Evolutionary conservation across 2,113 vertebrate species (phyloP).

Genomic region (Percopsis transmontana): DNA sequence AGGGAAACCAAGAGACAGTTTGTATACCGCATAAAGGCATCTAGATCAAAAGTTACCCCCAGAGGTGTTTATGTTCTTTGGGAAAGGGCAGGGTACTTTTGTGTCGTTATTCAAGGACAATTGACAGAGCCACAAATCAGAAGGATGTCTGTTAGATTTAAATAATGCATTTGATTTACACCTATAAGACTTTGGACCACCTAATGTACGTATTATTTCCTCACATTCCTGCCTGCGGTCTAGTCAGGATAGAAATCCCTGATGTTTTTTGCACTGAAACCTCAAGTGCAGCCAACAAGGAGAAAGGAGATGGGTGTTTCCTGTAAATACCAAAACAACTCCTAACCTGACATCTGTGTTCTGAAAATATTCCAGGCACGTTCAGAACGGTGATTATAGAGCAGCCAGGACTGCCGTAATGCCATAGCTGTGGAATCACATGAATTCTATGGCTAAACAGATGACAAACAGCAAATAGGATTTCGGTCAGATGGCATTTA

Average conservation of each 20-base stretch:
- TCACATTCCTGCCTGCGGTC: neutral
- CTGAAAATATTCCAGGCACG: slow-evolving; percentile 52
- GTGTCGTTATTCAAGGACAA: neutral
- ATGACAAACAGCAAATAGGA: slow-evolving; percentile 1
- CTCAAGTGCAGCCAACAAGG: neutral
- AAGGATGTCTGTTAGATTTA: neutral
- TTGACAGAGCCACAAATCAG: neutral
- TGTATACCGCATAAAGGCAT: slow-evolving; percentile 19
- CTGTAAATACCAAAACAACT: slow-evolving; percentile 40
- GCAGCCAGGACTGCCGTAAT: slow-evolving; percentile 27
- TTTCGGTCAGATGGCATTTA: slow-evolving; percentile 53
- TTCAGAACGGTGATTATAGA: slow-evolving; percentile 42
- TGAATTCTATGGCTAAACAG: slow-evolving; percentile 17
- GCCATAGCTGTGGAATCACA: slow-evolving; percentile 43
- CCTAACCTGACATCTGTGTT: slow-evolving; percentile 12
- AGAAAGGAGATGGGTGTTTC: slow-evolving; percentile 34
- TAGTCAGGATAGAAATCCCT: neutral
- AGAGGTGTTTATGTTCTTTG: neutral
- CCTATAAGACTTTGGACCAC: neutral
- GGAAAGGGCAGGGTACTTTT: neutral
- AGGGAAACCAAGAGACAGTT: neutral
- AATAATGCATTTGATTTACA: neutral
- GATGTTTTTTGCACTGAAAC: neutral
- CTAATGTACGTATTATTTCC: neutral
- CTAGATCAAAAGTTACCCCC: neutral